These are phyloP conservation scores for Hirtodrosophila histrioides DNA, from an alignment of 2,888 invertebrate species.

Conservation along the genomic window DNA sequence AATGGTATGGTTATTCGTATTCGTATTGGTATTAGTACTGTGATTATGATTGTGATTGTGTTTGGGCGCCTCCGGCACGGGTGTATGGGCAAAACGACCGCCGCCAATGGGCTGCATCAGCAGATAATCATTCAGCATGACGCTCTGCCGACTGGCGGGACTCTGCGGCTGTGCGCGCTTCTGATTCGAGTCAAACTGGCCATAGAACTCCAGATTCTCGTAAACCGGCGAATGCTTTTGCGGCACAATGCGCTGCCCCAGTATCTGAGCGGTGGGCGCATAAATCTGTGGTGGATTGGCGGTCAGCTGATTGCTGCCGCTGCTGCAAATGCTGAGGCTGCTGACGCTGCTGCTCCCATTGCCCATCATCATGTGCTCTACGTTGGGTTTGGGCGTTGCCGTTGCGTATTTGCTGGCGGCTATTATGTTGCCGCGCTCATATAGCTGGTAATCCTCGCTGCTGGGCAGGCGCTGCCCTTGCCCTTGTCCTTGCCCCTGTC, in stretches of 20 bases:
- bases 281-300: conserved; percentile 53
- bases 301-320: conserved; percentile 16
- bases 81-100: conserved; percentile 84
- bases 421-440: conserved; percentile 90
- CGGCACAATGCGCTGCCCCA: conserved; percentile 81
- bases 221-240: conserved; percentile 87
- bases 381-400: conserved; percentile 86
- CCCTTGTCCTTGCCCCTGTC: conserved; percentile 84
- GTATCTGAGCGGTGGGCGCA: conserved; percentile 59
- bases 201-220: conserved; percentile 93
- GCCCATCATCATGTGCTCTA: conserved; percentile 28
- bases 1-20: conserved; percentile 17
- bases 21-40: not conserved
- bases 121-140: conserved; percentile 85
- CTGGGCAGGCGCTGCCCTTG: conserved; percentile 87
- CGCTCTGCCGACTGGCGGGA: conserved; percentile 68
- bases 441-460: conserved; percentile 85
- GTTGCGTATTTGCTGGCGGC: conserved; percentile 91
- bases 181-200: conserved; percentile 83
- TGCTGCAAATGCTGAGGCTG: conserved; percentile 16
- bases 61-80: conserved; percentile 84
- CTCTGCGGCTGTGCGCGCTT: conserved; percentile 92
- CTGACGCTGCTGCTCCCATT: conserved; percentile 34
- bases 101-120: conserved; percentile 84
- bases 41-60: conserved; percentile 6